Base-by-base conservation (phyloP, 2,888 invertebrate species). In the Pseudeuparius sepicola region DNA sequence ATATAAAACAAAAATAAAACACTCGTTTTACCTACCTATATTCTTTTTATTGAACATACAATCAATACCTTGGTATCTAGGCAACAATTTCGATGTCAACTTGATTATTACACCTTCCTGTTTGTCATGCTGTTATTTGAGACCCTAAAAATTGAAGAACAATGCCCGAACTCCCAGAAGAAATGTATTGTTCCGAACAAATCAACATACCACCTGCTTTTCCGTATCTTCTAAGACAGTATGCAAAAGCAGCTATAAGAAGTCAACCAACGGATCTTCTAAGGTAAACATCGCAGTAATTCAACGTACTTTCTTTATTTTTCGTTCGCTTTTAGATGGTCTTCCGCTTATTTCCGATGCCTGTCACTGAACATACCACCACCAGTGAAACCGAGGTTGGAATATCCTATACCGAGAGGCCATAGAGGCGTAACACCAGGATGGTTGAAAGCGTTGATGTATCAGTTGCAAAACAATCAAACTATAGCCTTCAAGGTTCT, bases 161-260 rank as follows among this genome's bases (percentile, higher is more conserved):
- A 44, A 75, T 75, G 75, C 72, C 74, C 4, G 73, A 73, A 44
- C 46, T 75, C 4, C 61, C 73, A 13, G 80, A 84, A 39, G 75
- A 79, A 43, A 76, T 80, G 67, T 86, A 82, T 65, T 82, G 78
- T 62, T 75, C 82, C 0, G 78, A 86, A 60, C 84, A 86, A 62
- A 85, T 90, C 14, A 73, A 76, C 32, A 80, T 90, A 37, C 89
- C 89, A 0, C 81, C 86, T 1, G 77, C 77, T 46, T 74, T 85
- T 50, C 89, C 89, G 0, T 78, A 79, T 52, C 78, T 90, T 31
- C 61, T 90, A 35, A 85, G 89, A 59, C 78, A 84, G 53, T 92
- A 79, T 53, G 87, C 88, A 25, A 90, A 90, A 69, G 88, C 89
- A 17, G 90, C 89, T 1, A 89, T 92, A 37, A 73, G 86, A 50